Evolutionary conservation across 2,888 invertebrate genomes (phyloP), one percentile per base, ranked within the genome.

Genomic region (Phoenoteleia sp.): DNA sequence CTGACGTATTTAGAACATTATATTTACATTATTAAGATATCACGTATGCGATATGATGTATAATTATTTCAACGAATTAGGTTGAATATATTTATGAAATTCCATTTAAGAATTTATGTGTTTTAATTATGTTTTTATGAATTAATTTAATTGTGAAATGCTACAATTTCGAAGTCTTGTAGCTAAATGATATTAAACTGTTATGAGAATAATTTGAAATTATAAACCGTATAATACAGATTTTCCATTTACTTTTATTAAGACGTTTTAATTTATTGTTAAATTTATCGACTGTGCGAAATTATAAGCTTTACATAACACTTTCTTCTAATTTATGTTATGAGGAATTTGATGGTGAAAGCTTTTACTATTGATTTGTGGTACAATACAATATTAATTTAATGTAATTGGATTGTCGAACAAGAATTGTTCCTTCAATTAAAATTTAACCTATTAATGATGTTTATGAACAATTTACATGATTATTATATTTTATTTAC

Each of bases 271-370:
- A n/a, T n/a, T n/a, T n/a, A n/a, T n/a, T n/a, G n/a, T n/a, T n/a
- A 47, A 47, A 47, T 47, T 52, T 25, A 52, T 52, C 52, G 25
- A 25, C 25, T 52, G 25, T 52, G 13, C 25, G 25, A 5, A 6
- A 25, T 25, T 23, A 13, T 0, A 13, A n/a, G 9, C 49, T n/a
- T 56, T 56, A 56, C 13, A 56, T 56, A 56, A 56, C 29, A 56
- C 56, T 66, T 66, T 66, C 66, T 66, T 66, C 23, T 66, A 66
- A 33, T 66, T 49, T 49, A 66, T 66, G 33, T 36, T 67, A 39
- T 56, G 27, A 11, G 17, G 29, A 47, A 29, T 29, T 47, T 2
- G 19, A 19, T 29, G 45, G 62, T 62, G 62, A 64, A 64, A 64
- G 66, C 66, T 29, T 42, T 13, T 1, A 4, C 23, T 19, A 13